Base-by-base conservation (phyloP, 2,113 vertebrate species). In the Nothobranchius kuhntae region DNA sequence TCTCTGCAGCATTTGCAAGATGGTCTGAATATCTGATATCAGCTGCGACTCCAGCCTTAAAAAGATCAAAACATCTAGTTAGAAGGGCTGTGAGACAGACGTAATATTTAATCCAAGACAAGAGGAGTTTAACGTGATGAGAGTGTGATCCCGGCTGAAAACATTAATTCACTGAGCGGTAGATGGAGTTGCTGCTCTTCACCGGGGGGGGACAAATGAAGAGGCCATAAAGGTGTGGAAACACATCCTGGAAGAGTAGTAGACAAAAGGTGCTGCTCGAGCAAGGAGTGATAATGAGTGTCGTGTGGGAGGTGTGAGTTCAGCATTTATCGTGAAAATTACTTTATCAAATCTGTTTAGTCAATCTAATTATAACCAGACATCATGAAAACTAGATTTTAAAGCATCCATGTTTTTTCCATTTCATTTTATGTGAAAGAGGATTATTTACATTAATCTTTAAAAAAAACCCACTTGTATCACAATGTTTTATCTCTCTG, bases 41-140 rank as follows among this genome's bases (percentile, higher is more conserved):
- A 99, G 95, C 86, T 99, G 98, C 71, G 95, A 95, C 93, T 99
- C 98, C 73, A 99, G 91, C 89, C 98, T 99, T 1, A 71, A 78
- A 70, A 65, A 79, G 60, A 52, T 45, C 9, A 58, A 21, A 44
- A 35, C 38, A 30, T 48, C 36, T 3, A 57, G 44, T 13, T 13
- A 73, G 44, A 7, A 11, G 62, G 13, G 47, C 4, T 45, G 45
- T 53, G 9, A 47, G 24, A 51, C 1, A 21, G 46, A 60, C 35
- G 47, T 42, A 36, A 9, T 17, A 0, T n/a, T 47, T 58, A 57
- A 61, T 63, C 42, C 47, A 6, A 45, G 26, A 47, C 24, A 48
- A 55, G 17, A 61, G 1, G 21, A 42, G 15, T 24, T 47, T 30
- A 67, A 53, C 61, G 21, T 42, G n/a, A 65, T 44, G 24, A 60